Evolutionary conservation across 2,888 invertebrate species (phyloP), one percentile per base, ranked within the genome.

Genomic region (Limenitis camilla): DNA sequence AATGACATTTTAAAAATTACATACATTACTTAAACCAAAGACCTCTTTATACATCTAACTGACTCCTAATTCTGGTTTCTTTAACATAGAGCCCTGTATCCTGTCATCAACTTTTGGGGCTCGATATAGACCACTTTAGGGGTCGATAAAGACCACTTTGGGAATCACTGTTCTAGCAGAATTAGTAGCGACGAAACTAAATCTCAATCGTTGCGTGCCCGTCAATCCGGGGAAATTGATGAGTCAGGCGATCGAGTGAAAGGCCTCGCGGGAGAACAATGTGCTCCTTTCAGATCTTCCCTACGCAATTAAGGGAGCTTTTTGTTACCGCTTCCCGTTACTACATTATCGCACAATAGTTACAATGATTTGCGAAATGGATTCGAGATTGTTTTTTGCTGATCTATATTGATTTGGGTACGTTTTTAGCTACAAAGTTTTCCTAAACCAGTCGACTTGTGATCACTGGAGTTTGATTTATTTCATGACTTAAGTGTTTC

Each of bases 291-390:
- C 82, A 79, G 67, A 66, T 74, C 76, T 77, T 76, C 81, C 83
- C 78, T 67, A 71, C 67, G 78, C 85, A 85, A 87, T 87, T 87
- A 85, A 82, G 80, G 80, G 76, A 72, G 75, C 81, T 87, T 85
- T 87, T 81, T 84, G 83, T 78, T 76, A 69, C 64, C 74, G 74
- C 69, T 78, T 76, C 75, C 71, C 74, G 71, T 75, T 72, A 81
- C 80, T 83, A 79, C 78, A 84, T 86, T 85, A 85, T 81, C 74
- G 72, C 75, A 86, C 86, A 87, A 87, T 81, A 77, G 77, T 70
- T 64, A 72, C 71, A 72, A 80, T 87, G 86, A 87, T 78, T 87
- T 85, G 86, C 86, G 79, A 76, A 81, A 84, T 81, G 71, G 67
- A 66, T 71, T 67, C 57, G 68, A 74, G 78, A 82, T 81, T 78